Percentiles rank a stretch among this genome's conserved stretches.
These are phyloP conservation scores for Drosophila antonietae DNA, from an alignment of 2,888 invertebrate species.

Conservation along the genomic window DNA sequence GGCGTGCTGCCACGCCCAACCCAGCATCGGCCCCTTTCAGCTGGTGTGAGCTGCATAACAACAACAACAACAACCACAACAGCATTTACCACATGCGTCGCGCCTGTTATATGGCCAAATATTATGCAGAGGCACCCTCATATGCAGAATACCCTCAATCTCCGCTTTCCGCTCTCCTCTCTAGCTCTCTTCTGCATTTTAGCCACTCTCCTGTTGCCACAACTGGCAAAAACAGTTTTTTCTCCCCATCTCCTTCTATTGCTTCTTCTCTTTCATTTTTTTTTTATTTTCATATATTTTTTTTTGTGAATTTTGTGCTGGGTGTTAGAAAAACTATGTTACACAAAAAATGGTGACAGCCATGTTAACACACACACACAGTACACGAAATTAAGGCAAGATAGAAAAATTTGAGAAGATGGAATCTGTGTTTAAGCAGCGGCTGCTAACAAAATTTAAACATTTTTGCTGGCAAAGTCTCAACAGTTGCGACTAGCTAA, in stretches of 20 bases:
- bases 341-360: constrained; percentile 64
- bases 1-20: constrained; percentile 17
- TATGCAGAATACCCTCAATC: constrained; percentile 6
- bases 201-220: constrained; percentile 41
- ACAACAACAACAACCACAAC: constrained; percentile 16
- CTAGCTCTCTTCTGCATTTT: not conserved
- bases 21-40: constrained; percentile 1
- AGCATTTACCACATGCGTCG: constrained; percentile 37
- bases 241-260: not conserved
- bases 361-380: constrained; percentile 55
- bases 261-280: not conserved
- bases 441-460: constrained; percentile 23
- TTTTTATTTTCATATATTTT: not conserved
- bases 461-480: constrained; percentile 9
- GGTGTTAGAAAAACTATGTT: constrained; percentile 38
- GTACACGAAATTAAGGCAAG: constrained; percentile 1
- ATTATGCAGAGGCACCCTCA: constrained; percentile 55
- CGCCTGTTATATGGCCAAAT: constrained; percentile 48
- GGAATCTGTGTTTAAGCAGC: constrained; percentile 30
- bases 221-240: constrained; percentile 52
- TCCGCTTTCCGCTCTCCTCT: not conserved
- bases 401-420: constrained; percentile 20
- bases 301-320: constrained; percentile 10
- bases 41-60: constrained; percentile 24
- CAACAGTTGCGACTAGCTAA: constrained; percentile 1